Evolutionary conservation across 64 coral and sea anemone genomes (phyloP).

Genomic region (Exaiptasia diaphana): DNA sequence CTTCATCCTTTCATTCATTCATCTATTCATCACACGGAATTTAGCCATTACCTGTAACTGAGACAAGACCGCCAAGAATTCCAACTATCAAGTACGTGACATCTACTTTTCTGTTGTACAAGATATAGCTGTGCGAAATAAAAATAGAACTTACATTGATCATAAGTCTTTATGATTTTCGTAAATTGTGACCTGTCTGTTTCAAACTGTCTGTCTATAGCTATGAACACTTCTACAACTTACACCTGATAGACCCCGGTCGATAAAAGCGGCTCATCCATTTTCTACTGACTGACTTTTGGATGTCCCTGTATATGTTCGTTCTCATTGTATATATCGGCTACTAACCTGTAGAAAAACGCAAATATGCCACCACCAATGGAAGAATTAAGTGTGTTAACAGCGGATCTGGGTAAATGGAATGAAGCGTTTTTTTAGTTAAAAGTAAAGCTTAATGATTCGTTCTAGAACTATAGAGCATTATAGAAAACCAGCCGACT

Average conservation of each 20-base stretch:
- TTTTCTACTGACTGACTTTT: no score
- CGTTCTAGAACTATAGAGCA: no score
- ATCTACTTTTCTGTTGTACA: conserved; percentile 63
- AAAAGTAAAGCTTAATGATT: no score
- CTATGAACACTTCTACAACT: background rate
- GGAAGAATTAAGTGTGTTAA: conserved; percentile 55
- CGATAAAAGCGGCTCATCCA: no score
- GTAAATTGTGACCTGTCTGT: background rate
- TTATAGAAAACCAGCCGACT: no score
- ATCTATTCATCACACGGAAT: no score
- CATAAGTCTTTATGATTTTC: background rate
- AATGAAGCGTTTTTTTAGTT: no score
- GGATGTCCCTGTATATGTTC: no score
- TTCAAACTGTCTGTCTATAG: background rate
- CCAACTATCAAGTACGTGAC: conserved; percentile 51
- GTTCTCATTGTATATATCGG: no score
- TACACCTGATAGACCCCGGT: no score
- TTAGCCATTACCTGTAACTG: conserved; percentile 40
- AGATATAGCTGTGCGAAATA: background rate
- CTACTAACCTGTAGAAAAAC: conserved; percentile 63
- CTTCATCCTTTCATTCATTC: no score
- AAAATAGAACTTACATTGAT: background rate
- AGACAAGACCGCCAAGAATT: conserved; percentile 65
- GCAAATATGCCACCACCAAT: conserved; percentile 70
- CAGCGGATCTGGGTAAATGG: conserved; percentile 35